Conservation (phyloP, 2,113 vertebrate species). For the Hyperopisus bebe region DNA sequence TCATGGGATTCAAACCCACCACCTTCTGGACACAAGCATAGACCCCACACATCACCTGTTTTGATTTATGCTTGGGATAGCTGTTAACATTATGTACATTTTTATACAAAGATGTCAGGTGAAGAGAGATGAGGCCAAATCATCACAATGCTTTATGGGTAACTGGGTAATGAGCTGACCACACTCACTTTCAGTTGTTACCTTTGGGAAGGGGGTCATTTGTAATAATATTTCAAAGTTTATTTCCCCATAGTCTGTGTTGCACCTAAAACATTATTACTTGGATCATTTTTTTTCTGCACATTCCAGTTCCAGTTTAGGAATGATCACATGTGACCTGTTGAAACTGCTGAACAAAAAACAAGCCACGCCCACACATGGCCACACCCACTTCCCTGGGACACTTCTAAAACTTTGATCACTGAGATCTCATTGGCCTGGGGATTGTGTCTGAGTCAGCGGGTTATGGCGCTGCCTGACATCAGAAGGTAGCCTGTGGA, state of each 20-base stretch:
- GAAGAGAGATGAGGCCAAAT: not conserved
- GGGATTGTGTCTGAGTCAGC: not conserved
- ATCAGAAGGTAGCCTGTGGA: not conserved
- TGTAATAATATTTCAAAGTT: not conserved
- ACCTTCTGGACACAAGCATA: not conserved
- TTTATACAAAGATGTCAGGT: not conserved
- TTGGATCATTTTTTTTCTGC: not conserved
- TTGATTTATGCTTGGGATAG: not conserved
- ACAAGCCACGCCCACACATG: not conserved
- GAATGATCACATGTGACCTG: not conserved
- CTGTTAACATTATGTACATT: not conserved
- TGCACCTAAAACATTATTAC: not conserved
- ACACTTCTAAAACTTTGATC: not conserved
- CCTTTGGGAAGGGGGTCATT: not conserved
- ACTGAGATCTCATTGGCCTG: not conserved
- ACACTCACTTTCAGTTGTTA: not conserved
- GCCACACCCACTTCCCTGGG: not conserved
- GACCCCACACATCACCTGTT: not conserved
- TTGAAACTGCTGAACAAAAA: not conserved
- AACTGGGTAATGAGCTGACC: not conserved
- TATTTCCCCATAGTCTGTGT: not conserved
- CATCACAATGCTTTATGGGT: not conserved
- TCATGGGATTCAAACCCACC: not conserved
- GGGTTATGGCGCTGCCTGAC: not conserved
- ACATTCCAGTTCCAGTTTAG: not conserved